Evolutionary conservation across 2,888 invertebrate species (phyloP), one percentile per base, ranked within the genome.

Genomic region (Macrophya alboannulata): DNA sequence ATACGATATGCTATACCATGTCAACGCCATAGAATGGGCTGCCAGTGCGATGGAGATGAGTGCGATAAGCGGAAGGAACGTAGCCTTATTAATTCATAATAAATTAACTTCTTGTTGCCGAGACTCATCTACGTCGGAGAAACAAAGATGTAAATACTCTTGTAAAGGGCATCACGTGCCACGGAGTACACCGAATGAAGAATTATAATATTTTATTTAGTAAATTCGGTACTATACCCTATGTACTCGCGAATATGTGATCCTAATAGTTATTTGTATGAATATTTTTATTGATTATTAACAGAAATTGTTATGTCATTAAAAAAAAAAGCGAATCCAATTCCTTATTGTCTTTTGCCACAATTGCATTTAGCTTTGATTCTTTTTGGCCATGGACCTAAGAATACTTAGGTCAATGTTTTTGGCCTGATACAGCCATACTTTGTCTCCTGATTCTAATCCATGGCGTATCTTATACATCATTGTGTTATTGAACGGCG

Each of bases 41-140:
- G 96, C 96, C 0, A 96, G 96, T 90, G 96, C 96, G 0, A 96
- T 96, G 95, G 96, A 96, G 93, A 96, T 96, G 95, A 95, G 95
- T 90, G 94, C 94, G 9, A 95, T 96, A 86, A 94, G 94, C 68
- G 96, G 94, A 4, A 94, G 94, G 90, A 96, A 96, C 92, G 95
- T 95, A 43, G 96, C 96, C 12, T 92, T 95, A 81, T 91, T 96
- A 72, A 94, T 95, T 0, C 91, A 93, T 87, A 94, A 95, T 77
- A 90, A 93, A 79, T 92, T 83, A n/a, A 25, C n/a, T 31, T 83
- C 68, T 25, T 83, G 83, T 25, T 83, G 83, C 51, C 25, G 15
- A 48, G 68, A 71, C 17, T 65, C 71, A 10, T 21, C 68, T 48
- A 31, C 6, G 2, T 48, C 25, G 6, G 48, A 71, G 6, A 68